Percentiles rank a stretch among this genome's conserved stretches.
Evolutionary conservation across 2,797 vertebrate genomes (phyloP).

Genomic region (Cossypha heuglini): DNA sequence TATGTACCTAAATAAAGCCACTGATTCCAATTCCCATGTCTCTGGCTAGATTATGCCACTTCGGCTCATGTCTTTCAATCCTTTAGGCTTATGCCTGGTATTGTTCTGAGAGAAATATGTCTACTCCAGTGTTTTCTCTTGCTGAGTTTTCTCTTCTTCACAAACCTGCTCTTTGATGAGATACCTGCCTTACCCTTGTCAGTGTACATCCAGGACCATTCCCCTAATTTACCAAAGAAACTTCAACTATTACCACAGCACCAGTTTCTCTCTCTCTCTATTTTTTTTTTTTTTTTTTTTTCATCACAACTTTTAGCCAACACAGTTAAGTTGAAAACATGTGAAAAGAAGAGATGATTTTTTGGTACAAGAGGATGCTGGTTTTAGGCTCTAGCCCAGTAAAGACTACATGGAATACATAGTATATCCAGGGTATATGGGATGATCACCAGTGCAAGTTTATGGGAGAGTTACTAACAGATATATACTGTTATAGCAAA

Average conservation of each 20-base stretch:
- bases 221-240: not conserved
- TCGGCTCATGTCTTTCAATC: not conserved
- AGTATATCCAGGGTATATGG: not conserved
- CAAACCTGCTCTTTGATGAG: not conserved
- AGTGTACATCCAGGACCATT: not conserved
- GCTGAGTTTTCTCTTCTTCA: not conserved
- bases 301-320: not conserved
- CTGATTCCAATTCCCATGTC: not conserved
- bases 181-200: not conserved
- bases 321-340: not conserved
- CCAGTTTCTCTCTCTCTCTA: not conserved
- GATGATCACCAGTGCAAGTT: not conserved
- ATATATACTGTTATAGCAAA: not conserved
- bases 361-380: rapidly evolving
- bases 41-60: not conserved
- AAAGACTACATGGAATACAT: not conserved
- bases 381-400: not conserved
- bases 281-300: not conserved
- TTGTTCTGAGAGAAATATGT: not conserved
- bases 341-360: not conserved
- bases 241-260: not conserved
- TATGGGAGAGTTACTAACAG: not conserved
- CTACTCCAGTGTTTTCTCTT: not conserved
- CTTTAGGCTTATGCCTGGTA: not conserved
- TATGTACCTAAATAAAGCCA: not conserved